Percentiles rank a stretch among this genome's conserved stretches.
Conservation (phyloP, 2,888 invertebrate species). For the Lasiommata megera region DNA sequence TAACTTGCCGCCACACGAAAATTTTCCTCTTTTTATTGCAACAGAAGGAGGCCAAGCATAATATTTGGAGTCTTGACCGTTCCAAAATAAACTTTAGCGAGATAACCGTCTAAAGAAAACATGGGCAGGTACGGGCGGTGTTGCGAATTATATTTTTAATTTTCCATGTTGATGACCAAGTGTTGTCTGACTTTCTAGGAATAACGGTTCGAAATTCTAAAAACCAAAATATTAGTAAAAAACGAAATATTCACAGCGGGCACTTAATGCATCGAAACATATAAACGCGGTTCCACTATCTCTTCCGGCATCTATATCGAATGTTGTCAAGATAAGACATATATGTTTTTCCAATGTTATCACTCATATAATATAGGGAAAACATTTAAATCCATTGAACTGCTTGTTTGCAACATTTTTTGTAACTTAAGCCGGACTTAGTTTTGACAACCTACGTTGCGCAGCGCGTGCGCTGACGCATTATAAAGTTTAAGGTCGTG, state of each 20-base stretch:
- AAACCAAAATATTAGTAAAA: too few relatives aligned
- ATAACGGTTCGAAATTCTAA: not conserved
- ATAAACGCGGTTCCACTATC: not conserved
- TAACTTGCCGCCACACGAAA: too few relatives aligned
- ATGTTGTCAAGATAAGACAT: not conserved
- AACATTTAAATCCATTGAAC: too few relatives aligned
- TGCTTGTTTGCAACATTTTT: too few relatives aligned
- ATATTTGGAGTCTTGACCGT: not conserved
- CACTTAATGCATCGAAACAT: not conserved
- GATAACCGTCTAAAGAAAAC: not conserved
- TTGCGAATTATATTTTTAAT: not conserved
- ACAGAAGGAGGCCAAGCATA: not conserved
- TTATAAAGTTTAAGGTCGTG: too few relatives aligned
- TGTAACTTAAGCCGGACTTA: too few relatives aligned
- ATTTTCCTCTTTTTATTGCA: not conserved
- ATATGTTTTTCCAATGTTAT: too few relatives aligned
- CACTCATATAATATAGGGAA: too few relatives aligned
- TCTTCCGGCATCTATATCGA: slow-evolving; percentile 1
- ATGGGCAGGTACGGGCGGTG: not conserved
- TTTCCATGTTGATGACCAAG: too few relatives aligned
- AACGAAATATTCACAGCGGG: too few relatives aligned
- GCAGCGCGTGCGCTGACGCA: too few relatives aligned
- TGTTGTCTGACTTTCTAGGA: not conserved
- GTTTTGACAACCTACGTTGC: too few relatives aligned
- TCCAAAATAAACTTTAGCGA: not conserved